Evolutionary conservation across 2,888 invertebrate species (phyloP).

Genomic region (Drosophila pseudotakahashii): DNA sequence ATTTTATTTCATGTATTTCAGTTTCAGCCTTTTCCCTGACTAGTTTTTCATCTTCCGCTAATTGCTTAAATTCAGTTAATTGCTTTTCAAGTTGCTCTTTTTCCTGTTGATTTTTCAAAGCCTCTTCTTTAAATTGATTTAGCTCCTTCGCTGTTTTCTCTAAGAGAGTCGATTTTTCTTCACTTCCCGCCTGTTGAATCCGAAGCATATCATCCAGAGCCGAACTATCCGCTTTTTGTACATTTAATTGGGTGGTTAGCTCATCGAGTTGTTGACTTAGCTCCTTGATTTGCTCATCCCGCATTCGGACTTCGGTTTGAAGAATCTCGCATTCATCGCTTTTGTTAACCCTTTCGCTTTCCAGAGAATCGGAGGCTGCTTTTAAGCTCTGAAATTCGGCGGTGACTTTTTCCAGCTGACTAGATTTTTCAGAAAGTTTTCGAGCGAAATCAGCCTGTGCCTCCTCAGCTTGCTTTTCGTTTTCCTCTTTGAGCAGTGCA

Average conservation of each 20-base stretch:
- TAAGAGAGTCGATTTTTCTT: conserved; percentile 47
- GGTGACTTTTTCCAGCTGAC: conserved; percentile 60
- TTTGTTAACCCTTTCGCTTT: conserved; percentile 64
- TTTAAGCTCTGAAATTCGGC: conserved; percentile 57
- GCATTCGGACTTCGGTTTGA: conserved; percentile 71
- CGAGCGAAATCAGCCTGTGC: conserved; percentile 46
- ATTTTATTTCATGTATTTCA: conserved; percentile 15
- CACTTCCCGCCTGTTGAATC: conserved; percentile 54
- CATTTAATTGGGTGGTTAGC: conserved; percentile 65
- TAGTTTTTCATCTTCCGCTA: conserved; percentile 12
- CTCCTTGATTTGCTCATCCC: conserved; percentile 68
- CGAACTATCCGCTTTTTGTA: conserved; percentile 74
- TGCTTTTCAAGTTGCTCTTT: conserved; percentile 8
- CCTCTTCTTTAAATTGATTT: conserved; percentile 52
- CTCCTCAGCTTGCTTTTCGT: conserved; percentile 68
- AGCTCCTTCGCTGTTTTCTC: conserved; percentile 70
- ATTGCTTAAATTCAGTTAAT: conserved; percentile 16
- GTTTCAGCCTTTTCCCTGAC: conserved; percentile 5
- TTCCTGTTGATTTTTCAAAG: conserved; percentile 61
- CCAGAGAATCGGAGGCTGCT: conserved; percentile 57
- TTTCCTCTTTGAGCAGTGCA: conserved; percentile 71
- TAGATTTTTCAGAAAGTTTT: conserved; percentile 61
- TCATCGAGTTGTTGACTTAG: conserved; percentile 68
- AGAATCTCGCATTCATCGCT: conserved; percentile 72
- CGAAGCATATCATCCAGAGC: conserved; percentile 78